Percentiles rank a stretch among this genome's conserved stretches.
Conservation (phyloP, 2,797 vertebrate species). For the Eurystomus glaucurus region DNA sequence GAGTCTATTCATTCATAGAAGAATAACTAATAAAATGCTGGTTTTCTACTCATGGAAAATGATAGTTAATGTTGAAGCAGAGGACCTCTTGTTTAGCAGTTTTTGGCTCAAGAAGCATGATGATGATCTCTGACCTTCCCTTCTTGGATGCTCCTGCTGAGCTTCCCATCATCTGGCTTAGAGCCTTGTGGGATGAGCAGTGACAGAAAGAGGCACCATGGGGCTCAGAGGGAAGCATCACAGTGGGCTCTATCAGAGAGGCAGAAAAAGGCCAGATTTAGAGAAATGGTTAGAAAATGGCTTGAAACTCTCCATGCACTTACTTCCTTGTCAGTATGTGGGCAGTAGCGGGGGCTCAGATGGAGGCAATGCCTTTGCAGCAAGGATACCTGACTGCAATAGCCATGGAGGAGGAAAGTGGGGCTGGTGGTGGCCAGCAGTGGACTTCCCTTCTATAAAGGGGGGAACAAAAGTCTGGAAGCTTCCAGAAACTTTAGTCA, state of each 20-base stretch:
- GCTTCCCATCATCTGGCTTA: fast-evolving
- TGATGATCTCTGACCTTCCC: neutral
- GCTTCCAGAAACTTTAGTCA: neutral
- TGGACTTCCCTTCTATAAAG: neutral
- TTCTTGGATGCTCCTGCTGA: neutral
- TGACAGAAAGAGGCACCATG: neutral
- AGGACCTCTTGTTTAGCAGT: neutral
- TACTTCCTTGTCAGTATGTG: neutral
- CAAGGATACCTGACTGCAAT: fast-evolving
- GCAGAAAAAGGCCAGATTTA: neutral
- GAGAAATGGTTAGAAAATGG: neutral
- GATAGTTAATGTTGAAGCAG: neutral
- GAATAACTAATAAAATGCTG: neutral
- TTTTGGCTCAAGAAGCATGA: neutral
- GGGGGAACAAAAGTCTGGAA: neutral
- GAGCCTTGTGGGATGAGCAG: neutral
- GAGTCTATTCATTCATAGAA: fast-evolving
- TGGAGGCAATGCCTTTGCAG: neutral
- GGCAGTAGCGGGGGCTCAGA: neutral
- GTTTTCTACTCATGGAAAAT: neutral
- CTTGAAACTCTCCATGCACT: neutral
- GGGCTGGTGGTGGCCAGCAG: neutral
- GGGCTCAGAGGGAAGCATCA: neutral
- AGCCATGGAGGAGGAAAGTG: neutral
- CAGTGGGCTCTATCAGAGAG: fast-evolving